These are phyloP conservation scores for Percopsis transmontana DNA, from an alignment of 2,113 vertebrate genomes.

Conservation along the genomic window DNA sequence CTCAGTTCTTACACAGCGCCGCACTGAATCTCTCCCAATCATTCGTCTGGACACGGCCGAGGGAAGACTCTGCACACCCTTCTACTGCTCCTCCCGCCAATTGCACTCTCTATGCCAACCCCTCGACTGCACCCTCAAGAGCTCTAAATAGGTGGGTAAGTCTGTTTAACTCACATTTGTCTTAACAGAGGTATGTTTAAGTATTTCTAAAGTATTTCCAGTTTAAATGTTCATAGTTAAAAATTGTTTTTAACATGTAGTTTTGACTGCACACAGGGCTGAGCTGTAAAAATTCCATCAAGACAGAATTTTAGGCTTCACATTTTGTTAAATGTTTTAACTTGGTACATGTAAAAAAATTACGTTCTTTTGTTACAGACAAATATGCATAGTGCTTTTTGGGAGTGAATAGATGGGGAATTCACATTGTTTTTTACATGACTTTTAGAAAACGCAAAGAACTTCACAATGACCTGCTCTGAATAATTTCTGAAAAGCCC, in stretches of 20 bases:
- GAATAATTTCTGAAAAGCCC: constrained; percentile 32
- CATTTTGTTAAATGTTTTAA: neutral
- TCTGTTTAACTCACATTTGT: constrained; percentile 3
- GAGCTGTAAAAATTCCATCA: too few relatives aligned
- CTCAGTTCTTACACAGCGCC: constrained; percentile 19
- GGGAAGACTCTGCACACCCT: constrained; percentile 15
- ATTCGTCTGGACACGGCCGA: constrained; percentile 5
- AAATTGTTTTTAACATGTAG: too few relatives aligned
- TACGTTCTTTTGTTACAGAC: neutral
- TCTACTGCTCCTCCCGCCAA: constrained; percentile 36
- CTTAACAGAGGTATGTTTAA: neutral
- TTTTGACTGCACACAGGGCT: too few relatives aligned
- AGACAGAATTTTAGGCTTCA: too few relatives aligned
- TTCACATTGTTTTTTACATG: neutral
- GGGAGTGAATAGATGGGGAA: neutral
- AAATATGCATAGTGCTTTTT: constrained; percentile 5
- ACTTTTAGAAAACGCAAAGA: constrained; percentile 5
- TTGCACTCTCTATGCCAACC: neutral
- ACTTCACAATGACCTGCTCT: constrained; percentile 23
- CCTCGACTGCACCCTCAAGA: neutral
- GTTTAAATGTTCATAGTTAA: neutral
- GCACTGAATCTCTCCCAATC: constrained; percentile 26
- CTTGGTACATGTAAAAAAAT: neutral
- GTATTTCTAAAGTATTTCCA: neutral
- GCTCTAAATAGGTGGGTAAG: constrained; percentile 41